Conservation (phyloP, 1,140 invertebrate species). For the Notospermus geniculatus region DNA sequence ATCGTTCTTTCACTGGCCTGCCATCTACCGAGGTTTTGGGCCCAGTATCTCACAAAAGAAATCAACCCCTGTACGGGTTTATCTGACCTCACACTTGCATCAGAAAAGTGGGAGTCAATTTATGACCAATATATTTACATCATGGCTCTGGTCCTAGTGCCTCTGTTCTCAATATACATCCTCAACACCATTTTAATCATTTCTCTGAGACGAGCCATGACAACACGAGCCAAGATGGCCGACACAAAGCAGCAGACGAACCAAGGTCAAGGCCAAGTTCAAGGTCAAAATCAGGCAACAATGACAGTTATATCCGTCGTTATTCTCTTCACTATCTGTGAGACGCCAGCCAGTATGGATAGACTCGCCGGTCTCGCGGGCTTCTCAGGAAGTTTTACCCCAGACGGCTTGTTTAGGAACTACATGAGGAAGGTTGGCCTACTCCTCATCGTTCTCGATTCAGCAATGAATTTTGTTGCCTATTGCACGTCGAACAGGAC, state of each 20-base stretch:
- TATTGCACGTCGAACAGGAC: not conserved
- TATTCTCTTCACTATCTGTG: not conserved
- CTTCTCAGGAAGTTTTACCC: no score
- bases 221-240: not conserved
- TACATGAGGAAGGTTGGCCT: conserved; percentile 4
- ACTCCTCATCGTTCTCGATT: conserved; percentile 1
- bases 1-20: not conserved
- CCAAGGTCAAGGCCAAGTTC: not conserved
- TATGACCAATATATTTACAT: no score
- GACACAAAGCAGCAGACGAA: no score
- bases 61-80: no score
- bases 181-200: no score
- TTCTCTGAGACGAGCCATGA: no score
- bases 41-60: no score
- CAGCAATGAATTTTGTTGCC: conserved; percentile 5
- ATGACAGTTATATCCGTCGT: not conserved
- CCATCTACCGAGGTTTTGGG: conserved; percentile 1
- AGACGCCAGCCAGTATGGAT: conserved; percentile 7
- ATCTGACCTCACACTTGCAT: no score
- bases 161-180: no score
- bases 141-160: no score
- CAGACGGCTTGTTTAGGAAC: not conserved
- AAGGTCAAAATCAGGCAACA: not conserved
- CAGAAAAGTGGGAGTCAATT: no score
- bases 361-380: not conserved